Percentiles rank a stretch among this genome's conserved stretches.
Evolutionary conservation across 2,113 vertebrate species (phyloP).

Genomic region (Ariopsis seemanni): DNA sequence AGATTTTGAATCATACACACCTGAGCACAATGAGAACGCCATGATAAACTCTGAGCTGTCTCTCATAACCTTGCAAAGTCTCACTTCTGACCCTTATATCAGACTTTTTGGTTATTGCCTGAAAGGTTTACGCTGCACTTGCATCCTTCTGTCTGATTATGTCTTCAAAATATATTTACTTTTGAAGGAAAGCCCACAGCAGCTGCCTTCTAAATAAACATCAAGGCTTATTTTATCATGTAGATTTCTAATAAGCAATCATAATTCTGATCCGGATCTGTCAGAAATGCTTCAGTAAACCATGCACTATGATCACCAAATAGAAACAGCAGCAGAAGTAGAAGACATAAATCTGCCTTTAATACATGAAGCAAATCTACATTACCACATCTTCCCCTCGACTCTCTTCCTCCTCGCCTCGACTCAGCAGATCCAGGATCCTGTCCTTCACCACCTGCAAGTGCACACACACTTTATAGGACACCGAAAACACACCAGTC

Average conservation of each 20-base stretch:
- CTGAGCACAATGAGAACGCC: background rate
- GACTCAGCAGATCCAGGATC: constrained; percentile 87
- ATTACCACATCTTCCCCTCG: constrained; percentile 93
- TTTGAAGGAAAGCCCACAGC: background rate
- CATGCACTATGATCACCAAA: background rate
- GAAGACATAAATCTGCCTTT: background rate
- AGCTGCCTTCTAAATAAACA: background rate
- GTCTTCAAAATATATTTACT: background rate
- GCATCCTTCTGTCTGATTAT: background rate
- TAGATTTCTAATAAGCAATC: background rate
- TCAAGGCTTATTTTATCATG: background rate
- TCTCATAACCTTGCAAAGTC: background rate
- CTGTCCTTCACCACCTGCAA: constrained; percentile 92
- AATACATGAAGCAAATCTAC: background rate
- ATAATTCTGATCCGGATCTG: background rate
- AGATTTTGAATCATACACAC: background rate
- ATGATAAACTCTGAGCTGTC: background rate
- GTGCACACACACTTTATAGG: background rate
- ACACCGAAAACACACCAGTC: too few relatives aligned
- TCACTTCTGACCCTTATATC: background rate
- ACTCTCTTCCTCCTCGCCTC: constrained; percentile 93
- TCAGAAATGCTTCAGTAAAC: background rate
- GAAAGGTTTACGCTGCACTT: background rate
- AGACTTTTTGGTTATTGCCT: background rate
- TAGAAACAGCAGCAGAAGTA: background rate